Evolutionary conservation across 1,140 invertebrate species (phyloP).

Genomic region (Ceratosolen solmsi): DNA sequence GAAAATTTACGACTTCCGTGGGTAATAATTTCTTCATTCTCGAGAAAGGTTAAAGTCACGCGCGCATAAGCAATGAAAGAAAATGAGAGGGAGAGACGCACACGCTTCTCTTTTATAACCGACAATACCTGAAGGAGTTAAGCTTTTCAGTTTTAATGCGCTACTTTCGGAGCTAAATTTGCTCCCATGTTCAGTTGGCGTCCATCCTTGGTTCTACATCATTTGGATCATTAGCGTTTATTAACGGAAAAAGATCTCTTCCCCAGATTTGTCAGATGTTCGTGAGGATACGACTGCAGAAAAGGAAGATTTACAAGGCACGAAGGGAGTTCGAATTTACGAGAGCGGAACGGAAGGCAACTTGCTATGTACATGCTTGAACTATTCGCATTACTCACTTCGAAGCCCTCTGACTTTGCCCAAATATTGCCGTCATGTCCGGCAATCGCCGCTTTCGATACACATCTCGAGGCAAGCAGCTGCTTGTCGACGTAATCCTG

Average conservation of each 20-base stretch:
- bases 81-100: not conserved
- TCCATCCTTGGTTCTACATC: not conserved
- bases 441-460: slow-evolving; percentile 93
- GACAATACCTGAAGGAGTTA: not conserved
- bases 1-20: not conserved
- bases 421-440: slow-evolving; percentile 95
- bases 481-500: slow-evolving; percentile 98
- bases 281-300: not conserved
- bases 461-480: slow-evolving; percentile 92
- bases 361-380: not conserved
- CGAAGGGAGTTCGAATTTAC: not conserved
- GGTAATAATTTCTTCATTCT: slow-evolving; percentile 5
- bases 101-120: not conserved
- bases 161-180: not conserved
- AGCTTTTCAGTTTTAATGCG: not conserved
- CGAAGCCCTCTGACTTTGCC: slow-evolving; percentile 94
- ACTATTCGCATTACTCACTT: slow-evolving; percentile 81
- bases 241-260: not conserved
- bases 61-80: not conserved
- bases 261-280: not conserved
- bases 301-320: not conserved
- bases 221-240: not conserved
- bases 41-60: slow-evolving; percentile 26
- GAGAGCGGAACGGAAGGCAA: not conserved
- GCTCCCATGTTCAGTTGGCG: not conserved